Evolutionary conservation across 2,113 vertebrate genomes (phyloP).

Genomic region (Thalassoma bifasciatum): DNA sequence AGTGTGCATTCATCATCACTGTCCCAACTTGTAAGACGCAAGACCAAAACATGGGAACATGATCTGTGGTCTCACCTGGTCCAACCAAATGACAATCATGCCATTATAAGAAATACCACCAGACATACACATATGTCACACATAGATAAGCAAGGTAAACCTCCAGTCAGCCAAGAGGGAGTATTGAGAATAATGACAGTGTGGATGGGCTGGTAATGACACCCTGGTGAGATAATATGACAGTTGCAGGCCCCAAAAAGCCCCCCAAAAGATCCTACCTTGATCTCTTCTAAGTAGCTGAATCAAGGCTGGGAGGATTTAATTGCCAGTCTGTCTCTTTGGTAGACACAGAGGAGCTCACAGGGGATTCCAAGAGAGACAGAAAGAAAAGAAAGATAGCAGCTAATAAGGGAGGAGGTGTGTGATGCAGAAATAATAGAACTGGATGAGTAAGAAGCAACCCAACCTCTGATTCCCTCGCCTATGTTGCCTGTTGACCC

Average conservation of each 20-base stretch:
- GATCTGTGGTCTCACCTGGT: constrained; percentile 4
- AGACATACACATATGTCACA: constrained; percentile 8
- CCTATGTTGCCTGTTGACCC: constrained; percentile 19
- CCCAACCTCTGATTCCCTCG: constrained; percentile 22
- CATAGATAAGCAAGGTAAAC: constrained; percentile 33
- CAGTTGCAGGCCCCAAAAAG: constrained; percentile 63
- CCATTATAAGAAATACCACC: constrained; percentile 12
- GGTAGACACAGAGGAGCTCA: constrained; percentile 61
- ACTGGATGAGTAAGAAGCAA: constrained; percentile 48
- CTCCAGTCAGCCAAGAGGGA: constrained; percentile 44
- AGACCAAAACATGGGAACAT: constrained; percentile 9
- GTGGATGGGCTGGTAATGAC: constrained; percentile 75
- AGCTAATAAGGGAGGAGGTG: constrained; percentile 8
- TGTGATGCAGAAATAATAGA: constrained; percentile 50
- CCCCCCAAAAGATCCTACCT: constrained; percentile 67
- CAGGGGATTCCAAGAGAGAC: constrained; percentile 58
- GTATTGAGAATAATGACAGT: constrained; percentile 69
- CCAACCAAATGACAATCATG: constrained; percentile 38
- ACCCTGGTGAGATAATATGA: constrained; percentile 77
- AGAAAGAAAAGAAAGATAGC: constrained; percentile 40
- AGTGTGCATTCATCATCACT: neutral
- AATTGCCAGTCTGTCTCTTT: constrained; percentile 76
- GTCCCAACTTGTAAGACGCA: constrained; percentile 3
- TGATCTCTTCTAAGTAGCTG: constrained; percentile 78
- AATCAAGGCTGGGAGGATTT: constrained; percentile 76